Evolutionary conservation across 1,140 invertebrate species (phyloP).

Genomic region (Manduca sexta): DNA sequence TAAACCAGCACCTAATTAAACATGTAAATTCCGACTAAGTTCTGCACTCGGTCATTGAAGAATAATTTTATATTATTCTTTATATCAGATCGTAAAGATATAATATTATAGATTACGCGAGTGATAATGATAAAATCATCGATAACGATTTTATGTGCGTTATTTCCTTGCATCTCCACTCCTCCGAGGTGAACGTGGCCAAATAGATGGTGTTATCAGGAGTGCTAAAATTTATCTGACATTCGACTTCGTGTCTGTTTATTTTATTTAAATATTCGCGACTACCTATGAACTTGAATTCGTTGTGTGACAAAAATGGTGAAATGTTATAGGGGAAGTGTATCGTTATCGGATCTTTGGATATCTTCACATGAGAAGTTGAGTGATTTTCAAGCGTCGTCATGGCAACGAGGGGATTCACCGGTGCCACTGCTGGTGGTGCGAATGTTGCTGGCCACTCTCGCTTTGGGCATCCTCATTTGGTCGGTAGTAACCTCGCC

Average conservation of each 20-base stretch:
- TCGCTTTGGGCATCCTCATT: slow-evolving; percentile 59
- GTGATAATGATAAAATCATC: not conserved
- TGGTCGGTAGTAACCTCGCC: slow-evolving; percentile 52
- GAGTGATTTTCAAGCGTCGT: slow-evolving; percentile 57
- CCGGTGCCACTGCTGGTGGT: slow-evolving; percentile 63
- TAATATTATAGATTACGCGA: not conserved
- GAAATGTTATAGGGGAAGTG: slow-evolving; percentile 47
- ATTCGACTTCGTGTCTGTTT: not conserved
- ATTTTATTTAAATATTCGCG: not conserved
- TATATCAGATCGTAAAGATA: too few species aligned
- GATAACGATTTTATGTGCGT: not conserved
- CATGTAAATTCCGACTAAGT: too few species aligned
- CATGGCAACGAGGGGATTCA: slow-evolving; percentile 58
- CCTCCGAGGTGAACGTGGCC: not conserved
- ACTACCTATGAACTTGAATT: slow-evolving; percentile 1
- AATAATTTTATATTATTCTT: too few species aligned
- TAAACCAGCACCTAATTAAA: too few species aligned
- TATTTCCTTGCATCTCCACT: not conserved
- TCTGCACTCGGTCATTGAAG: too few species aligned
- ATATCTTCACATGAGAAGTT: slow-evolving; percentile 48
- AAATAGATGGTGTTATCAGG: slow-evolving; percentile 1
- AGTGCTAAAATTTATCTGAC: not conserved
- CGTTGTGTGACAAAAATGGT: slow-evolving; percentile 43
- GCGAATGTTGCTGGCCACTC: slow-evolving; percentile 71
- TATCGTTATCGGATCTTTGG: slow-evolving; percentile 50